Percentiles rank a stretch among this genome's conserved stretches.
phyloP scores from a whole-genome alignment of 2,113 vertebrate genomes.

The Eolophus roseicapilla region DNA sequence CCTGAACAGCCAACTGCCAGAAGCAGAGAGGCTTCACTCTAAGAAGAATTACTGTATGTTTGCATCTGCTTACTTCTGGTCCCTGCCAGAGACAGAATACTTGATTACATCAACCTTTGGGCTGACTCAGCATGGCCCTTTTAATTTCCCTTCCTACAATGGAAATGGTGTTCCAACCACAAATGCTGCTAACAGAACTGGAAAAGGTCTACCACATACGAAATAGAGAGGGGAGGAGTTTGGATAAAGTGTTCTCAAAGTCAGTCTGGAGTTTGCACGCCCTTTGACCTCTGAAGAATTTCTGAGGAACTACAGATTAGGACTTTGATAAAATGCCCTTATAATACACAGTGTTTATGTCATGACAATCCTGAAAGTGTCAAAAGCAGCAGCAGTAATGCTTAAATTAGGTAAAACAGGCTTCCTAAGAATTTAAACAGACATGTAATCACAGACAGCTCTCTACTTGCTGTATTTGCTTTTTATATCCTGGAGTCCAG shows the following conservation, averaged over 20 bases:
- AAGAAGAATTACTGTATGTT: background rate
- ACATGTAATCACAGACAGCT: background rate
- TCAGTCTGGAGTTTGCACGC: background rate
- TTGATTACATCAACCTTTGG: background rate
- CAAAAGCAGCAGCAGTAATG: background rate
- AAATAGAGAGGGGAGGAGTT: background rate
- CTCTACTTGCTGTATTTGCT: background rate
- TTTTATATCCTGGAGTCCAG: background rate
- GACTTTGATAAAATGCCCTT: background rate
- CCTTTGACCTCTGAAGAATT: background rate
- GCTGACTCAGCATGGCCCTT: background rate
- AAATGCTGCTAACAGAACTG: background rate
- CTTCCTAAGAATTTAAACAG: background rate
- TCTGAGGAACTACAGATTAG: background rate
- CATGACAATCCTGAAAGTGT: background rate
- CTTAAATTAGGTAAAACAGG: background rate
- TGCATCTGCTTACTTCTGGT: slow-evolving; percentile 12
- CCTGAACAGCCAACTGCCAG: background rate
- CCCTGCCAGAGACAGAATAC: background rate
- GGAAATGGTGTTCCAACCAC: background rate
- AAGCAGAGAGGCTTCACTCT: background rate
- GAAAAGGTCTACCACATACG: background rate
- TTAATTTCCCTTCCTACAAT: background rate
- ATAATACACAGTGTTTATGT: background rate
- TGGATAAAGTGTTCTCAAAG: background rate